A percentile compares a stretch with the other conserved stretches of the same genome.
Conservation (phyloP, 2,888 invertebrate genomes). For the Apotomis turbidana region DNA sequence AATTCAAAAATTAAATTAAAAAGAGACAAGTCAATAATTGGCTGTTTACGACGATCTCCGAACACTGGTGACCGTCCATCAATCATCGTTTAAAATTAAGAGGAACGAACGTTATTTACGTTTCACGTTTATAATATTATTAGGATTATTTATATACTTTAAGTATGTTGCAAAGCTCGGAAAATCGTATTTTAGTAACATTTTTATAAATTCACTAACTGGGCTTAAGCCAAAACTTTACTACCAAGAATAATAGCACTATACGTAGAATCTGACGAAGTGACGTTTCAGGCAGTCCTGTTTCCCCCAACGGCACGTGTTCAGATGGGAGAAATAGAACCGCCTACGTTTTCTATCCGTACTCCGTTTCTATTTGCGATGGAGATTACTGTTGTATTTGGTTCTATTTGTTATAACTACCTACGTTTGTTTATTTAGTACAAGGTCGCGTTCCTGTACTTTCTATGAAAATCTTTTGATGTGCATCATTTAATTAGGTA, state of each 20-base stretch:
- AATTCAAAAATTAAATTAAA: too few species aligned
- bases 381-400: constrained; percentile 6
- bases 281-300: not conserved
- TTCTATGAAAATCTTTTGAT: not conserved
- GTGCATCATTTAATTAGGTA: too few species aligned
- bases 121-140: too few species aligned
- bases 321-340: constrained; percentile 17
- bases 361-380: constrained; percentile 21
- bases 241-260: not conserved
- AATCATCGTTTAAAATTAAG: too few species aligned
- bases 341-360: constrained; percentile 24
- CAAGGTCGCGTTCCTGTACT: not conserved
- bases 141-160: too few species aligned
- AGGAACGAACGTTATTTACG: too few species aligned
- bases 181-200: not conserved
- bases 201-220: not conserved
- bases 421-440: not conserved
- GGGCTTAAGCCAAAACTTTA: not conserved
- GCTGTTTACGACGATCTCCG: too few species aligned
- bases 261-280: not conserved
- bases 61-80: too few species aligned
- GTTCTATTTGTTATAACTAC: not conserved
- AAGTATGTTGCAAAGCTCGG: too few species aligned
- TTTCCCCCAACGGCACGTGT: constrained; percentile 19
- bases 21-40: too few species aligned